Conservation (phyloP, 2,113 vertebrate species). For the Heterotis niloticus region DNA sequence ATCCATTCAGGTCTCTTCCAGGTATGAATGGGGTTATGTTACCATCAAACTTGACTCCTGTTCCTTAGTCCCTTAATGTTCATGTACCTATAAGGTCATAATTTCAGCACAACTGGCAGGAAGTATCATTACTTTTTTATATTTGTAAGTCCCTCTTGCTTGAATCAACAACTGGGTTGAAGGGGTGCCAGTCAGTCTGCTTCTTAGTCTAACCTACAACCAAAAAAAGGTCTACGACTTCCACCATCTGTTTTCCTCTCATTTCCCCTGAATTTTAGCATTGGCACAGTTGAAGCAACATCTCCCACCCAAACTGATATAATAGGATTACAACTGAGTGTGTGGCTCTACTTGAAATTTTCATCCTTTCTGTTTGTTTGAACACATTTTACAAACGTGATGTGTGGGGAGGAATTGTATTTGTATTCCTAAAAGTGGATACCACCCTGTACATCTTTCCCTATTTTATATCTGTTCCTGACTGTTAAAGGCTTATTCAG, state of each 20-base stretch:
- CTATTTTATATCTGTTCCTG: background rate
- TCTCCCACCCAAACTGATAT: background rate
- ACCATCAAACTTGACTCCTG: background rate
- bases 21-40: background rate
- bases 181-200: background rate
- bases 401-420: background rate
- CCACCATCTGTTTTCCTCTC: constrained; percentile 13
- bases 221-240: background rate
- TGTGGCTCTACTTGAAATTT: background rate
- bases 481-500: background rate
- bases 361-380: background rate
- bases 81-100: background rate
- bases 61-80: no score
- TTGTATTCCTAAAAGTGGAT: background rate
- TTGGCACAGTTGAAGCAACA: background rate
- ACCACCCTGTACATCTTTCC: background rate
- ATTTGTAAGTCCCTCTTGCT: background rate
- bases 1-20: background rate
- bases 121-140: background rate
- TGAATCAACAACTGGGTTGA: background rate
- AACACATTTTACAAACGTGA: background rate
- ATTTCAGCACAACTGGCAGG: background rate
- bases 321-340: background rate
- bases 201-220: background rate
- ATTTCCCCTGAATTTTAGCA: constrained; percentile 6